A percentile compares a stretch with the other conserved stretches of the same genome.
Conservation (phyloP, 2,888 invertebrate species). For the Andrena chrysosceles region DNA sequence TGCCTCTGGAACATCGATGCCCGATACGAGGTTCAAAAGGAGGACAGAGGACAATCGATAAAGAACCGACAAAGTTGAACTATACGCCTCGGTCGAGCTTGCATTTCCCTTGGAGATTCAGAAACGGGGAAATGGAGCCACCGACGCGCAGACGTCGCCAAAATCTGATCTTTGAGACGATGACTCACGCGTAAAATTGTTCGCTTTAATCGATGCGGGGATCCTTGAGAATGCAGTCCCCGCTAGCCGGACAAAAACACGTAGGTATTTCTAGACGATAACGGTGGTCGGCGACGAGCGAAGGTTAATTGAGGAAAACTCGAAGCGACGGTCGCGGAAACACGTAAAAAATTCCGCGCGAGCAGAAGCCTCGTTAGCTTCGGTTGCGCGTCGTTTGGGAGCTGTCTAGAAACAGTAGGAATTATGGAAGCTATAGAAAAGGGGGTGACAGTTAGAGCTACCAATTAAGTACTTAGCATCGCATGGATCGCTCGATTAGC, state of each 20-base stretch:
- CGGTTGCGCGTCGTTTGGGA: no score
- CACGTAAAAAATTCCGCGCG: neutral
- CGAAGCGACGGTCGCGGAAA: neutral
- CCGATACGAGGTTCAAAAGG: conserved; percentile 18
- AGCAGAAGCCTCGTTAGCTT: no score
- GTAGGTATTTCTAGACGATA: conserved; percentile 1
- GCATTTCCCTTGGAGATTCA: neutral
- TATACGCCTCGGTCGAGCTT: conserved; percentile 11
- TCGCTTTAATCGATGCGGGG: neutral
- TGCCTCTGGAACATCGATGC: conserved; percentile 18
- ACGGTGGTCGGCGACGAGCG: neutral
- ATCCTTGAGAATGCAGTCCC: conserved; percentile 4
- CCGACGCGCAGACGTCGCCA: no score
- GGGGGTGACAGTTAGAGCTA: no score
- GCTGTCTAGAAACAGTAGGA: no score
- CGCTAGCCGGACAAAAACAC: neutral
- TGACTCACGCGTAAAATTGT: conserved; percentile 5
- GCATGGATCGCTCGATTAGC: no score
- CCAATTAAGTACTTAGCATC: no score
- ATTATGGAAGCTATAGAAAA: no score
- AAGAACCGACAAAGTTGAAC: conserved; percentile 15
- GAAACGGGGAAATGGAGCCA: no score
- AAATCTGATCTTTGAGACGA: neutral
- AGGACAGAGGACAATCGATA: conserved; percentile 10
- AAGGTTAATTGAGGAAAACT: neutral